These are phyloP conservation scores for Actinemys pallida DNA, from an alignment of 2,113 vertebrate species.

Conservation along the genomic window DNA sequence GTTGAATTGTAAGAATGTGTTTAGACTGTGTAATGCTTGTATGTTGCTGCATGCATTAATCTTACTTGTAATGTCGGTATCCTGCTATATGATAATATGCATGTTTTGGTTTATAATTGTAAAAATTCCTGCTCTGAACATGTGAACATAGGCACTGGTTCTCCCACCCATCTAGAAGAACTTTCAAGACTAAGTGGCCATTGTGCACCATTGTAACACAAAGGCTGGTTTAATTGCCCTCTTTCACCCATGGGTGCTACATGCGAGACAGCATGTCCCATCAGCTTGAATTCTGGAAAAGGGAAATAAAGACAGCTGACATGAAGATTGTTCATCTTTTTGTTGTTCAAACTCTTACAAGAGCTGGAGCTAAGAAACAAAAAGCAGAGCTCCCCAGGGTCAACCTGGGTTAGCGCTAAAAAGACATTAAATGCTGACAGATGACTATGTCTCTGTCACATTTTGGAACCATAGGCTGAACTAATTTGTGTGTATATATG, in stretches of 20 bases:
- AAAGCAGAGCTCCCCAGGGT: neutral
- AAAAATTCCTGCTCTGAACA: neutral
- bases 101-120: neutral
- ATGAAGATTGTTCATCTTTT: neutral
- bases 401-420: neutral
- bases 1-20: neutral
- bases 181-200: neutral
- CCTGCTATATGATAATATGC: neutral
- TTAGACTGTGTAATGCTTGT: neutral
- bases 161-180: too few relatives aligned
- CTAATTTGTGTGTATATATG: neutral
- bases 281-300: neutral
- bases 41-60: neutral
- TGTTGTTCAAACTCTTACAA: neutral
- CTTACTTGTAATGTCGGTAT: neutral
- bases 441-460: neutral
- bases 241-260: neutral
- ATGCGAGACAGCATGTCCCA: neutral
- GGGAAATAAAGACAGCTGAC: neutral
- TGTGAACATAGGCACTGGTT: neutral
- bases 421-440: neutral
- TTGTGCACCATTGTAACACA: neutral
- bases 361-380: neutral
- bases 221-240: neutral
- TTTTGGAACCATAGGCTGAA: neutral